Conservation (phyloP, 2,113 vertebrate genomes). For the Canis aureus region DNA sequence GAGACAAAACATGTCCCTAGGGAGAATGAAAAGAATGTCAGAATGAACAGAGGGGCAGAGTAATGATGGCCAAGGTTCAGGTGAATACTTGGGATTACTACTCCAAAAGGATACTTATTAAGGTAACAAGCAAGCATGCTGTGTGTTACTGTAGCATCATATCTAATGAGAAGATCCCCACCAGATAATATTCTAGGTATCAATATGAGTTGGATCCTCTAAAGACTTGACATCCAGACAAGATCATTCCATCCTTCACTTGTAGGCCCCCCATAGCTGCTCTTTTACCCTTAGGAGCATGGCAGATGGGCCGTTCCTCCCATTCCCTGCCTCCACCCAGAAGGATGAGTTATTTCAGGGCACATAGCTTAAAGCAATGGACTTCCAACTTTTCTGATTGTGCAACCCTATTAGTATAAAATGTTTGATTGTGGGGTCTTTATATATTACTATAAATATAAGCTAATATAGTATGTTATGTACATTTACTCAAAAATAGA, state of each 20-base stretch:
- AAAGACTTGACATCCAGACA: not conserved
- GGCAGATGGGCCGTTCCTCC: not conserved
- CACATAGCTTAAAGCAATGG: not conserved
- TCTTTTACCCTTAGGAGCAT: not conserved
- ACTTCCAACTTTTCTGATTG: not conserved
- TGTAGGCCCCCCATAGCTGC: not conserved
- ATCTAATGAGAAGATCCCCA: not conserved
- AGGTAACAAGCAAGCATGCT: not conserved
- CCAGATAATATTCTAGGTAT: not conserved
- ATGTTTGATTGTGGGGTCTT: not conserved
- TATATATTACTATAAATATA: not conserved
- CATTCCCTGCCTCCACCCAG: not conserved
- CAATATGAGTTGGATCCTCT: not conserved
- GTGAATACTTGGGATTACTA: not conserved
- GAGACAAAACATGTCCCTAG: not conserved
- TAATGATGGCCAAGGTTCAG: not conserved
- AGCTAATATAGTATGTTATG: not conserved
- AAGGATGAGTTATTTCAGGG: not conserved
- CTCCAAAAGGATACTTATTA: not conserved
- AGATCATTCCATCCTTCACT: not conserved
- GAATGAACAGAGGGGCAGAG: not conserved
- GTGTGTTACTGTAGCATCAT: not conserved
- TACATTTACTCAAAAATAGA: not conserved
- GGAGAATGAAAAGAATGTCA: not conserved
- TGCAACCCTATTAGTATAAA: not conserved